Conservation (phyloP, 1,140 invertebrate genomes). For the Bilobella aurantiaca region DNA sequence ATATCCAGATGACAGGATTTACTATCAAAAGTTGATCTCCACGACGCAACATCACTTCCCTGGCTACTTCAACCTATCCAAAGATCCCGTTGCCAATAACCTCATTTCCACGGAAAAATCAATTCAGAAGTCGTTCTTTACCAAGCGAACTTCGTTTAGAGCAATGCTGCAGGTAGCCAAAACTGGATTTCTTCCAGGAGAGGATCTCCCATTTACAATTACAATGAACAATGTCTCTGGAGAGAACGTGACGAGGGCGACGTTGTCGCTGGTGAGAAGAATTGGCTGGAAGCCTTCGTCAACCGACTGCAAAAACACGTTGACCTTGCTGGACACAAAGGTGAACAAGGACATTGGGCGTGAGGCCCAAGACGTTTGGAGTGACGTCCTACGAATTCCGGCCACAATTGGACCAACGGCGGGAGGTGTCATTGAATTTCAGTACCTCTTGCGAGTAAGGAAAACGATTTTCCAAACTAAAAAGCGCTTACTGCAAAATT, state of each 20-base stretch:
- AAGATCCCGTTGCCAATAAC: neutral
- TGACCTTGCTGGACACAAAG: neutral
- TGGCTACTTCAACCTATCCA: neutral
- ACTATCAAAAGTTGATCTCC: neutral
- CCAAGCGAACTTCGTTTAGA: neutral
- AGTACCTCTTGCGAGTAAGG: neutral
- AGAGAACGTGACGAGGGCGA: neutral
- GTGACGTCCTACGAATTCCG: neutral
- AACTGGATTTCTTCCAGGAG: neutral
- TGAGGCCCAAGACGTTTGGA: neutral
- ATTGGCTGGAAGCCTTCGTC: neutral
- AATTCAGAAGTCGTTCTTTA: neutral
- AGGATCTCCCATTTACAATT: neutral
- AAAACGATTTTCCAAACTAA: neutral
- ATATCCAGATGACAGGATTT: slow-evolving; percentile 1
- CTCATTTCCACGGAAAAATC: neutral
- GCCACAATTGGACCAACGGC: neutral
- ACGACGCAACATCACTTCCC: neutral
- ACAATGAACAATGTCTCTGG: neutral
- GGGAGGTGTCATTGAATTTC: neutral
- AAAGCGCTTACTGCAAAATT: too few relatives aligned
- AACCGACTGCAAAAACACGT: neutral
- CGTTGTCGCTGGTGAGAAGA: neutral
- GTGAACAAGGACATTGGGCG: neutral
- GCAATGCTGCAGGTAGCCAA: neutral